Percentiles rank a stretch among this genome's conserved stretches.
Conservation (phyloP, 2,797 vertebrate genomes). For the Scyliorhinus canicula region DNA sequence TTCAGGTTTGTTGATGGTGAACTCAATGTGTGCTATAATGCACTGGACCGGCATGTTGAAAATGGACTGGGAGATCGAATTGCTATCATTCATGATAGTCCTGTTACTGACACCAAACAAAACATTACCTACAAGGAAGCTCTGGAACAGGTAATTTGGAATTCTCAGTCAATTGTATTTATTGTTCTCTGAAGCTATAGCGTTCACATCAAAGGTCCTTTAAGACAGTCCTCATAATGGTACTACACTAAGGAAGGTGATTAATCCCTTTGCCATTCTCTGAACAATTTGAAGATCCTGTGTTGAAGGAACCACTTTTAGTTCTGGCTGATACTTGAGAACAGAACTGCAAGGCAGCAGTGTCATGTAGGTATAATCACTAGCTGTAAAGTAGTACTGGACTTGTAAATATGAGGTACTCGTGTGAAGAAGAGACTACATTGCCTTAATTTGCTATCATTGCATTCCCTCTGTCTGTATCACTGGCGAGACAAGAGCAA, state of each 20-base stretch:
- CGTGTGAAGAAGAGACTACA: neutral
- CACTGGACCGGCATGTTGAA: slow-evolving; percentile 84
- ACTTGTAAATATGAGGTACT: neutral
- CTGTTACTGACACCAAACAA: slow-evolving; percentile 78
- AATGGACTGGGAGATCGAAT: slow-evolving; percentile 72
- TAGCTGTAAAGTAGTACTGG: neutral
- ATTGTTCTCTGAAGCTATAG: neutral
- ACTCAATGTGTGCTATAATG: slow-evolving; percentile 88
- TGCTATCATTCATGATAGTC: slow-evolving; percentile 88
- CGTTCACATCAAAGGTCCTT: neutral
- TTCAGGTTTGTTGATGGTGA: slow-evolving; percentile 85
- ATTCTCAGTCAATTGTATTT: neutral
- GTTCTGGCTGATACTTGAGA: neutral
- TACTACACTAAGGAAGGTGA: neutral
- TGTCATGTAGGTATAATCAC: neutral
- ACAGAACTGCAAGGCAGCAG: neutral
- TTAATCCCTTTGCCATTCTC: neutral
- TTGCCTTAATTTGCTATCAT: neutral
- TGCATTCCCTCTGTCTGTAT: neutral
- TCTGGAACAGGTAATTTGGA: slow-evolving; percentile 69
- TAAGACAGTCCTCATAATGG: neutral
- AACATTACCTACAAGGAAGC: slow-evolving; percentile 77
- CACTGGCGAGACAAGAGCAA: neutral
- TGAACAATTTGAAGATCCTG: neutral
- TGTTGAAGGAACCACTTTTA: neutral